Evolutionary conservation across 2,797 vertebrate species (phyloP).

Genomic region (Heterohyrax brucei): DNA sequence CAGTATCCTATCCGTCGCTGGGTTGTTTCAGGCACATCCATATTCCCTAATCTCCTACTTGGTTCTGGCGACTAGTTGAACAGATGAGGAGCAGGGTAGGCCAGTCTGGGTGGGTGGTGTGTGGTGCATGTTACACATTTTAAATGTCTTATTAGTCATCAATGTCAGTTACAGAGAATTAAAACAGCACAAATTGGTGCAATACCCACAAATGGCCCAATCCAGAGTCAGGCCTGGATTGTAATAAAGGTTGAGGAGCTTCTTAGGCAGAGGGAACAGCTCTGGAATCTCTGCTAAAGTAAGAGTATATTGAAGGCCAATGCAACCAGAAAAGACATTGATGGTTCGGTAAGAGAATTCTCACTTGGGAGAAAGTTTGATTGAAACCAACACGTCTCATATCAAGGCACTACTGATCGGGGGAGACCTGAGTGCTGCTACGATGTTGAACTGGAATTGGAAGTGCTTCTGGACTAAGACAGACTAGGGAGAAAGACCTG

Average conservation of each 20-base stretch:
- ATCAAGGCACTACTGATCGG: too few relatives aligned
- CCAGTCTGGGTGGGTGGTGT: background rate
- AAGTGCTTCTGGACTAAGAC: too few relatives aligned
- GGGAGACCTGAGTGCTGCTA: too few relatives aligned
- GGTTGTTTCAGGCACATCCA: background rate
- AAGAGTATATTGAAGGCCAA: background rate
- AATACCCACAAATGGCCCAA: background rate
- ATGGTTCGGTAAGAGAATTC: too few relatives aligned
- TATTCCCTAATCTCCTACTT: rapidly evolving
- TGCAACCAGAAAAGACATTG: background rate
- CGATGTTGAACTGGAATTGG: too few relatives aligned
- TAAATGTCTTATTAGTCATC: background rate
- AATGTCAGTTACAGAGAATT: background rate
- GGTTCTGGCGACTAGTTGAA: background rate
- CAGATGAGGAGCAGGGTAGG: rapidly evolving
- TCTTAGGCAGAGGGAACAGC: background rate
- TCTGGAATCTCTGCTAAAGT: background rate
- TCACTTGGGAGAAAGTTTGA: too few relatives aligned
- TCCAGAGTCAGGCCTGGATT: background rate
- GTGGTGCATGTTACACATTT: background rate
- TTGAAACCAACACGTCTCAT: too few relatives aligned
- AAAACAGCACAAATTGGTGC: background rate
- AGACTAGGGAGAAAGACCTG: too few relatives aligned
- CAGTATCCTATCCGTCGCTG: background rate
- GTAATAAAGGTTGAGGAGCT: background rate